Conservation (phyloP, 1,140 invertebrate species). For the Potamilus streckersoni region DNA sequence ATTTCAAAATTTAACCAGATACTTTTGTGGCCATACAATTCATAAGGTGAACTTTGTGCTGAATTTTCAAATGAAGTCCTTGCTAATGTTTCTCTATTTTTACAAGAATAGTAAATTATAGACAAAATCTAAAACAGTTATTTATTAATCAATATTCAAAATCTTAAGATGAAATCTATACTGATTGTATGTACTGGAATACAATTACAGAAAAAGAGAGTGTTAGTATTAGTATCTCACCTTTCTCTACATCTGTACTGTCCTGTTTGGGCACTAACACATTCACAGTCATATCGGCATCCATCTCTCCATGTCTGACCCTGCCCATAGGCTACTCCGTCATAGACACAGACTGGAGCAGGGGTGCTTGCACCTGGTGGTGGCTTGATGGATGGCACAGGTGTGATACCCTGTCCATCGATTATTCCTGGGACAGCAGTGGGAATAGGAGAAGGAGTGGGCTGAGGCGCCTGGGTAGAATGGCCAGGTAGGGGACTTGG, state of each 20-base stretch:
- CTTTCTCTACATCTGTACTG: conserved; percentile 54
- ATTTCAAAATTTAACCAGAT: no score
- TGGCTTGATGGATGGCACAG: not conserved
- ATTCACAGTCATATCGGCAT: conserved; percentile 46
- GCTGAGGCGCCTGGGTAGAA: conserved; percentile 13
- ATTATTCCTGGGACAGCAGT: conserved; percentile 28
- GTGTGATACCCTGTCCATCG: conserved; percentile 29
- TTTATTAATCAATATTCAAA: not conserved
- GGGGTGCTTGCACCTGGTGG: not conserved
- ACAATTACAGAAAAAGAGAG: not conserved
- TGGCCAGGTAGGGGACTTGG: conserved; percentile 18
- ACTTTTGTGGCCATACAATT: no score
- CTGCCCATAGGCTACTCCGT: conserved; percentile 35
- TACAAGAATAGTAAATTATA: no score
- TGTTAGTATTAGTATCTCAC: conserved; percentile 26
- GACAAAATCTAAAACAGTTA: not conserved
- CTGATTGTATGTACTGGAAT: not conserved
- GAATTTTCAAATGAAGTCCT: no score
- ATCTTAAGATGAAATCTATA: not conserved
- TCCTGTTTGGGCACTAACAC: conserved; percentile 49
- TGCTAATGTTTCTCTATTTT: no score
- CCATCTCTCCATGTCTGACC: conserved; percentile 50
- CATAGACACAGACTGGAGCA: conserved; percentile 35
- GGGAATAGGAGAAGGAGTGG: conserved; percentile 17
- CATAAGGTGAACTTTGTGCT: no score